Evolutionary conservation across 2,113 vertebrate species (phyloP).

Genomic region (Sinocyclocheilus rhinocerous): DNA sequence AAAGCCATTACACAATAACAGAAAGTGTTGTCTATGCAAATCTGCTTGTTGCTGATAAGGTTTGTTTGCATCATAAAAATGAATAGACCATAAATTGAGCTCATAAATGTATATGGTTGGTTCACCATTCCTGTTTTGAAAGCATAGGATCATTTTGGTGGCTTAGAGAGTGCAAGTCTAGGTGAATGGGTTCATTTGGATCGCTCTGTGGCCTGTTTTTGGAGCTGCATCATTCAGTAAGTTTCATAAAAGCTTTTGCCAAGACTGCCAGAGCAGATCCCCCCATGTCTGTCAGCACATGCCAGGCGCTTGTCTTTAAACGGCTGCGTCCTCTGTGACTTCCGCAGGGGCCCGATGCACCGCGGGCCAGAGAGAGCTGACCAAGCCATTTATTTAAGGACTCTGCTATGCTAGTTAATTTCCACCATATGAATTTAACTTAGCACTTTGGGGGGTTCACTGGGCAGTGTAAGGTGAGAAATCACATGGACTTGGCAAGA

Average conservation of each 20-base stretch:
- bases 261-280: slow-evolving; percentile 50
- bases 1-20: not conserved
- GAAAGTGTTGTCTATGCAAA: not conserved
- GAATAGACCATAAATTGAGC: not conserved
- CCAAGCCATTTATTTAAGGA: slow-evolving; percentile 56
- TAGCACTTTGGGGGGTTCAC: slow-evolving; percentile 28
- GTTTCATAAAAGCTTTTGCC: slow-evolving; percentile 55
- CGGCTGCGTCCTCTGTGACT: slow-evolving; percentile 51
- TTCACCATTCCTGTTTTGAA: not conserved
- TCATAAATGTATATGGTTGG: not conserved
- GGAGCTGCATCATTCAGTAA: slow-evolving; percentile 53
- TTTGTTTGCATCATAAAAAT: slow-evolving; percentile 17
- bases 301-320: slow-evolving; percentile 58
- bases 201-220: slow-evolving; percentile 51
- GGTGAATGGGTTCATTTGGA: slow-evolving; percentile 55
- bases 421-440: slow-evolving; percentile 40
- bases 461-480: slow-evolving; percentile 22
- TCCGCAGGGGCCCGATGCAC: slow-evolving; percentile 44
- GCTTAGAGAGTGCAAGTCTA: slow-evolving; percentile 3
- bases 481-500: slow-evolving; percentile 36
- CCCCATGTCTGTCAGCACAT: slow-evolving; percentile 58
- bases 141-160: not conserved
- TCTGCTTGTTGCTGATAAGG: not conserved
- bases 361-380: slow-evolving; percentile 27
- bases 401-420: slow-evolving; percentile 45